Base-by-base conservation (phyloP, 2,888 invertebrate genomes). In the Incurvaria masculella region DNA sequence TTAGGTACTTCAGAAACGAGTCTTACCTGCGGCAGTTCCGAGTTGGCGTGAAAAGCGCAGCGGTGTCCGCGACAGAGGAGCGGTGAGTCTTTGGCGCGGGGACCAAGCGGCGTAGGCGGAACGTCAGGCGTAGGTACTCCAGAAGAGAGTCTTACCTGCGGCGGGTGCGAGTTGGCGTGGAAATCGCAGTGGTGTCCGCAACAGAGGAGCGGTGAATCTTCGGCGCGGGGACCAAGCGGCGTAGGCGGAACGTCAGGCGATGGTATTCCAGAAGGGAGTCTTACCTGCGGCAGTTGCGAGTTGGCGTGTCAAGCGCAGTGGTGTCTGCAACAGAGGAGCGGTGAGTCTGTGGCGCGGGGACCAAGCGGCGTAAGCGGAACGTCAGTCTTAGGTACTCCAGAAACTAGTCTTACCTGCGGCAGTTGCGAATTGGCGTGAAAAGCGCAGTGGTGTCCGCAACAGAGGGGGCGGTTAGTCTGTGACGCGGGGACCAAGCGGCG, bases 111-210 rank as follows among this genome's bases (percentile, higher is more conserved):
- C 83, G 81, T 80, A 10, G 84, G 81, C 0, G 87, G 86, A 0
- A 89, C 91, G 23, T 92, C 91, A 17, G 17, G 44, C 39, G 42
- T 23, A 8, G 23, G 23, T 23, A 4, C 5, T 55, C 66, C 67
- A 59, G 65, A 66, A 51, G 48, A 38, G 20, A 46, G 45, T 54
- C 53, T 60, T 38, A 71, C 78, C 68, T 68, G 76, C 49, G 66
- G 72, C 44, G 74, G 70, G 59, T 73, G 72, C 17, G 80, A 70
- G 38, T 70, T 65, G 63, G 85, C 84, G 55, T 86, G 69, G 59
- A n/a, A n/a, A n/a, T n/a, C n/a, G n/a, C 86, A 88, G 18, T 88
- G 82, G 0, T 88, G 42, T 87, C 86, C 44, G 87, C 76, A 1
- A 88, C 81, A 0, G 88, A 88, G 52, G 86, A 87, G 10, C 84